Conservation (phyloP, 2,113 vertebrate genomes). For the Nothocercus nigrocapillus region DNA sequence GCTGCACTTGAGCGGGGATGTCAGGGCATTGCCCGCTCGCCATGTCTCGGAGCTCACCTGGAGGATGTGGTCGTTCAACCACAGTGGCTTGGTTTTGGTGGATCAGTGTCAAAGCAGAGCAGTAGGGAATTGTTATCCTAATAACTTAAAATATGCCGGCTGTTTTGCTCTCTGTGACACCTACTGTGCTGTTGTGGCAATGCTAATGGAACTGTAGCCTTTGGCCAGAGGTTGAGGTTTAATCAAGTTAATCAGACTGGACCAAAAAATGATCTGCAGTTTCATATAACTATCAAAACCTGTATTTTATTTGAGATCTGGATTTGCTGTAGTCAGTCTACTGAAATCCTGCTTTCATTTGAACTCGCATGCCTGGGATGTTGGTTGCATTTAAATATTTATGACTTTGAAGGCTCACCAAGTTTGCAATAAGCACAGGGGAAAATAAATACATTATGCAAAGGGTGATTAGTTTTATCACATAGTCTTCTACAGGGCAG, state of each 20-base stretch:
- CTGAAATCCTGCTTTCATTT: neutral
- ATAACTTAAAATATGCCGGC: neutral
- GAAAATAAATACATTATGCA: slow-evolving; percentile 72
- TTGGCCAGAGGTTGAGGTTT: neutral
- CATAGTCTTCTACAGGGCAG: slow-evolving; percentile 53
- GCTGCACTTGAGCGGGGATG: neutral
- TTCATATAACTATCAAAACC: neutral
- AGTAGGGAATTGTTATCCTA: neutral
- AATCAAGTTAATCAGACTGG: neutral
- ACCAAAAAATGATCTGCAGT: neutral
- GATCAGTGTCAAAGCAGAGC: neutral
- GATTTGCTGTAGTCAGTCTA: neutral
- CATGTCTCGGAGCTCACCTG: fast-evolving
- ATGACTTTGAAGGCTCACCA: slow-evolving; percentile 53
- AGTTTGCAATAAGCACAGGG: slow-evolving; percentile 62
- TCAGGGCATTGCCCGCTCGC: neutral
- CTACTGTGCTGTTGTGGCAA: neutral
- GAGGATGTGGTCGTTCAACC: neutral
- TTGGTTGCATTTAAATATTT: slow-evolving; percentile 69
- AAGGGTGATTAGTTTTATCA: slow-evolving; percentile 69
- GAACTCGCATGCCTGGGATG: slow-evolving; percentile 10
- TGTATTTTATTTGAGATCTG: neutral
- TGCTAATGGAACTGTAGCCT: neutral
- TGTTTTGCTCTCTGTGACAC: neutral
- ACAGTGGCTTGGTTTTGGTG: neutral